These are phyloP conservation scores for Accipiter virgatus DNA, from an alignment of 2,113 vertebrate species.

Conservation along the genomic window DNA sequence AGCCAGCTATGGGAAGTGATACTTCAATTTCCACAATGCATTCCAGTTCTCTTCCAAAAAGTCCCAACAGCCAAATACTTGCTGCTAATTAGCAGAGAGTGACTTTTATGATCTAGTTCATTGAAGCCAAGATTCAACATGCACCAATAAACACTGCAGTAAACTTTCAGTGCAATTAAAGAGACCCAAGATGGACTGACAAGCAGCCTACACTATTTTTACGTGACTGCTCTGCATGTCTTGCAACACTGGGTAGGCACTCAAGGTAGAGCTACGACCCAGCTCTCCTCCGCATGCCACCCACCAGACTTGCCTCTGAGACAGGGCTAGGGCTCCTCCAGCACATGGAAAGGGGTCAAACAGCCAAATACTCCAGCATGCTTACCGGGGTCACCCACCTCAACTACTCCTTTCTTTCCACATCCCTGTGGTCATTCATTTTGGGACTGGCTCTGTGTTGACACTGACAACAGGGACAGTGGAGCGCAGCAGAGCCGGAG, in stretches of 20 bases:
- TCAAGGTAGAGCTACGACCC: not conserved
- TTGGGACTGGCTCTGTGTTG: not conserved
- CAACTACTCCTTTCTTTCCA: not conserved
- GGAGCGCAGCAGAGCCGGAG: not conserved
- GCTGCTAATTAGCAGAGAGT: not conserved
- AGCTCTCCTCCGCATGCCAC: not conserved
- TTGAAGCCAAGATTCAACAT: not conserved
- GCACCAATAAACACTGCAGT: not conserved
- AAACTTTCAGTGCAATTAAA: not conserved
- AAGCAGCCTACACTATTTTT: not conserved
- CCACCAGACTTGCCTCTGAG: not conserved
- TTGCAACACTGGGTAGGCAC: not conserved
- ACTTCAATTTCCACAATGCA: not conserved
- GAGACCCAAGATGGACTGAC: not conserved
- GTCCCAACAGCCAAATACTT: not conserved
- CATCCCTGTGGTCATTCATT: too few species aligned
- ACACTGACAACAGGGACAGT: not conserved
- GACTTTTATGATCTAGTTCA: not conserved
- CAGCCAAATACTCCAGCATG: not conserved
- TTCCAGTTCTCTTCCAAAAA: not conserved
- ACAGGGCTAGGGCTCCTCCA: not conserved
- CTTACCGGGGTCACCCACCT: accelerated
- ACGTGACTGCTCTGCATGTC: not conserved
- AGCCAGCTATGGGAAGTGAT: not conserved
- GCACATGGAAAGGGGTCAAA: not conserved